Base-by-base conservation (phyloP, 1,140 invertebrate species). In the Phymorhynchus buccinoides region DNA sequence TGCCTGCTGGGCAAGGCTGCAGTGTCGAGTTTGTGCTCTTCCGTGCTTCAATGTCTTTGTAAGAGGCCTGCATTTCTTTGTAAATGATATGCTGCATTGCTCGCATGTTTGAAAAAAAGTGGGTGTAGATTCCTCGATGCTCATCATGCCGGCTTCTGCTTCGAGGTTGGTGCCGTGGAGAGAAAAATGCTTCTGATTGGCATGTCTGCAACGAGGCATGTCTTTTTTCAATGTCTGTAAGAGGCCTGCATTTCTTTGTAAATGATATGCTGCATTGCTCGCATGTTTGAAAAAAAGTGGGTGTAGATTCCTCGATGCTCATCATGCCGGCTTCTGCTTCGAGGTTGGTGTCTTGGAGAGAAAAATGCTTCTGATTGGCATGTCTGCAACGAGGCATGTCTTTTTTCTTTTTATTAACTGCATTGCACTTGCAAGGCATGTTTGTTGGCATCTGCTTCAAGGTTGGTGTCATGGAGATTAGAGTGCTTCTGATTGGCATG, bases 161-260 rank as follows among this genome's bases (percentile, higher is more conserved):
- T 35, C 37, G 6, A n/a, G n/a, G 73, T 16, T 75, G 73, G 41
- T 75, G 32, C 42, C 73, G 41, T 35, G 56, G 56, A 27, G n/a
- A 27, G 48, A 6, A 27, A 6, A 27, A 62, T 62, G 56, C 56
- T 62, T 62, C 56, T n/a, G n/a, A n/a, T n/a, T n/a, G n/a, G n/a
- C n/a, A n/a, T n/a, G n/a, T n/a, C n/a, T n/a, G n/a, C n/a, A n/a
- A n/a, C n/a, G n/a, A n/a, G n/a, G n/a, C n/a, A n/a, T n/a, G n/a
- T n/a, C n/a, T n/a, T n/a, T n/a, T n/a, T 79, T 79, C 77, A 52
- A 18, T 79, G 77, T 75, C 37, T 75, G 73, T 39, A 75, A 75
- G 73, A 37, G 56, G 56, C 56, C 22, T 62, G 71, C 16, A 12
- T n/a, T 71, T 71, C 32, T n/a, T n/a, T n/a, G n/a, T n/a, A n/a